Evolutionary conservation across 2,113 vertebrate genomes (phyloP).

Genomic region (Bufo gargarizans): DNA sequence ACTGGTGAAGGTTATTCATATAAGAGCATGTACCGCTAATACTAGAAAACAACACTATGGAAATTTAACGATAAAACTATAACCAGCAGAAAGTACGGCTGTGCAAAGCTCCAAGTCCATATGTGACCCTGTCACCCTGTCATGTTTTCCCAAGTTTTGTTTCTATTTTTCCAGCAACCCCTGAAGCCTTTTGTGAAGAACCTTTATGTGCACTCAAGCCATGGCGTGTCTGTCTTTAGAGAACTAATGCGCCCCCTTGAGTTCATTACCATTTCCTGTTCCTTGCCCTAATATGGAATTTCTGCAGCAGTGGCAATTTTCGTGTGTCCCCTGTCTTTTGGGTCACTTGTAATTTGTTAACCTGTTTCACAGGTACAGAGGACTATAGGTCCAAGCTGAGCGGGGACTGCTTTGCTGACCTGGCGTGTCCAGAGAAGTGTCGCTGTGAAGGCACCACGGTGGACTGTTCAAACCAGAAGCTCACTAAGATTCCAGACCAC

Average conservation of each 20-base stretch:
- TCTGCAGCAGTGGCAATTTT: background rate
- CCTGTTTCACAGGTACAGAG: slow-evolving; percentile 86
- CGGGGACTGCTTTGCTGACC: slow-evolving; percentile 95
- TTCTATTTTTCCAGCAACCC: slow-evolving; percentile 69
- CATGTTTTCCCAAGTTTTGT: slow-evolving; percentile 72
- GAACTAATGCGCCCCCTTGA: background rate
- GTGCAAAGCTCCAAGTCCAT: slow-evolving; percentile 80
- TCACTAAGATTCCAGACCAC: slow-evolving; percentile 93
- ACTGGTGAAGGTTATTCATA: background rate
- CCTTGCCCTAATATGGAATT: background rate
- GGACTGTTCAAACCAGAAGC: slow-evolving; percentile 97
- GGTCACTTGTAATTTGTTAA: slow-evolving; percentile 65
- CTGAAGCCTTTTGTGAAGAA: slow-evolving; percentile 70
- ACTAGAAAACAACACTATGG: background rate
- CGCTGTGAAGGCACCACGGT: slow-evolving; percentile 96
- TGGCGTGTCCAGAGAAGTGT: slow-evolving; percentile 96
- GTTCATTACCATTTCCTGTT: background rate
- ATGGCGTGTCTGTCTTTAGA: slow-evolving; percentile 62
- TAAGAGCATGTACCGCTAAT: background rate
- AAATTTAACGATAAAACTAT: slow-evolving; percentile 58
- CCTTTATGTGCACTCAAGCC: slow-evolving; percentile 70
- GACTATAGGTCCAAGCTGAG: slow-evolving; percentile 97
- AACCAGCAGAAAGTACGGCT: slow-evolving; percentile 82
- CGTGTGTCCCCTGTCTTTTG: background rate
- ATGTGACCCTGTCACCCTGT: slow-evolving; percentile 73